These are phyloP conservation scores for Lepus oiostolus DNA, from an alignment of 2,797 vertebrate species.

Conservation along the genomic window DNA sequence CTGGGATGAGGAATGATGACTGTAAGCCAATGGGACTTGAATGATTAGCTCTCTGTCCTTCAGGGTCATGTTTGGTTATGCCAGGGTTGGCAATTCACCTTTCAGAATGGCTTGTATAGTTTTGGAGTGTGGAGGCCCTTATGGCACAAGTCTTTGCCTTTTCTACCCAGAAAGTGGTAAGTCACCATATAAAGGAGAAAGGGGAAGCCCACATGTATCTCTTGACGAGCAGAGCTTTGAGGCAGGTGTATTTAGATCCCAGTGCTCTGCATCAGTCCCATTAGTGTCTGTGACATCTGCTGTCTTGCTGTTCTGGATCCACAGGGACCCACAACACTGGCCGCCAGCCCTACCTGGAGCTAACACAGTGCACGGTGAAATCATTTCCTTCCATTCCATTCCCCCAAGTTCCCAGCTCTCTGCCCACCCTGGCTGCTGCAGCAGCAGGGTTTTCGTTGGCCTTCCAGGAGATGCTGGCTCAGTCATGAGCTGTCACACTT, in stretches of 20 bases:
- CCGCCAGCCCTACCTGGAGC: background rate
- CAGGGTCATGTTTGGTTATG: background rate
- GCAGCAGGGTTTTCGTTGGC: background rate
- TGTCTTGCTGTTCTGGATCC: conserved; percentile 26
- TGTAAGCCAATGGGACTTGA: background rate
- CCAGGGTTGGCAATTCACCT: background rate
- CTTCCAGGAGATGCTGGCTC: background rate
- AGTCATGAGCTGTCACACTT: no score
- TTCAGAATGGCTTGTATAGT: background rate
- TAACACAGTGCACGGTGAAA: background rate
- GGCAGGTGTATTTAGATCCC: background rate
- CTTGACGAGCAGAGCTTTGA: background rate
- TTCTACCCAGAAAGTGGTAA: background rate
- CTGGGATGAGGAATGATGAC: background rate
- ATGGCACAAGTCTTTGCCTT: background rate
- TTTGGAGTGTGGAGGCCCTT: background rate
- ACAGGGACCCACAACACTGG: rapidly evolving
- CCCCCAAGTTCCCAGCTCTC: background rate
- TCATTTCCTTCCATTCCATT: background rate
- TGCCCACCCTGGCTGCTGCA: background rate
- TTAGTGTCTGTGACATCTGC: background rate
- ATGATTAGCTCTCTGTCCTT: background rate
- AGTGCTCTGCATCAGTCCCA: background rate
- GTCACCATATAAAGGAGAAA: background rate
- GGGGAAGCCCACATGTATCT: background rate